Evolutionary conservation across 1,140 invertebrate genomes (phyloP).

Genomic region (Tetranychus cinnabarinus): DNA sequence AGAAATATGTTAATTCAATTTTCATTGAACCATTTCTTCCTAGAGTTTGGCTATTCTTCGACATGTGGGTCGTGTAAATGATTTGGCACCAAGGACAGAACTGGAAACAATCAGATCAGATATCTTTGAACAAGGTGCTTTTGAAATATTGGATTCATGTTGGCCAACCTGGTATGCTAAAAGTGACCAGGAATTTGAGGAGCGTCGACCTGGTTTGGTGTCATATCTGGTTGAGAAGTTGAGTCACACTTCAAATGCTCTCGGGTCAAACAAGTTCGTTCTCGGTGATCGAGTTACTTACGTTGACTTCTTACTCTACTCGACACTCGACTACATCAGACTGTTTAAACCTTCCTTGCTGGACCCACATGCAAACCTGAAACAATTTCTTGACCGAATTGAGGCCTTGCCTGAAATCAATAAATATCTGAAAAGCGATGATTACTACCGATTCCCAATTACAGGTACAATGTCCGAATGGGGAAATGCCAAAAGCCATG

Average conservation of each 20-base stretch:
- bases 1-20: not conserved
- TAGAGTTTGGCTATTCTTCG: slow-evolving; percentile 22
- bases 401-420: not conserved
- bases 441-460: not conserved
- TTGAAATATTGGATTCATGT: not conserved
- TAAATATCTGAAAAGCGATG: not conserved
- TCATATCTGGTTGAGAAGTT: not conserved
- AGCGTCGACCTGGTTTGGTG: not conserved
- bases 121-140: slow-evolving; percentile 20
- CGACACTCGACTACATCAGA: slow-evolving; percentile 21
- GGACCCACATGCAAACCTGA: not conserved
- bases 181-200: not conserved
- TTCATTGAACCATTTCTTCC: not conserved
- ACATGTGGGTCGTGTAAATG: slow-evolving; percentile 22
- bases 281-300: slow-evolving; percentile 25
- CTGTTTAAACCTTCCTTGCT: not conserved
- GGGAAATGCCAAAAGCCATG: not conserved
- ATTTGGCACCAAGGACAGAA: slow-evolving; percentile 18
- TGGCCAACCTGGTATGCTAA: not conserved
- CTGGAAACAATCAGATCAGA: slow-evolving; percentile 23
- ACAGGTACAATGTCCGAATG: not conserved
- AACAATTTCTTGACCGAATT: not conserved
- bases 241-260: not conserved
- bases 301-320: slow-evolving; percentile 28
- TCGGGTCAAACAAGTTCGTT: slow-evolving; percentile 20